Evolutionary conservation across 2,888 invertebrate species (phyloP).

Genomic region (Nasonovia ribisnigri): DNA sequence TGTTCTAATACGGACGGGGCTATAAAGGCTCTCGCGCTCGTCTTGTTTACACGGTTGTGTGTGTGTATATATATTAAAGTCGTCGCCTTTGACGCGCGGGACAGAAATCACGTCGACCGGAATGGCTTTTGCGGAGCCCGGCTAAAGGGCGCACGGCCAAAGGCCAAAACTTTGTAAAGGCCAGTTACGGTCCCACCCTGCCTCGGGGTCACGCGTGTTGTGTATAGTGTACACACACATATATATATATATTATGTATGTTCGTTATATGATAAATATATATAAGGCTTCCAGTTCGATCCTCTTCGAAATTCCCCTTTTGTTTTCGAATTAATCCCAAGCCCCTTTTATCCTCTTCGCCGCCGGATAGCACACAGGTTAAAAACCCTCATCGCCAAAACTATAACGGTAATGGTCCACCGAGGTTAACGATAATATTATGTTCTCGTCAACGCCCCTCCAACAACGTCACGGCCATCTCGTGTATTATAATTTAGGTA

Average conservation of each 20-base stretch:
- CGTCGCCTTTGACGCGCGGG: constrained; percentile 40
- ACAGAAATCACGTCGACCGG: constrained; percentile 64
- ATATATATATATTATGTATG: not conserved
- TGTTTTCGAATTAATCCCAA: constrained; percentile 51
- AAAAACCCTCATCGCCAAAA: not conserved
- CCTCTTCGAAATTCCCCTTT: constrained; percentile 39
- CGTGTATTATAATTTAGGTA: not conserved
- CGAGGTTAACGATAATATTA: not conserved
- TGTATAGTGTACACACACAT: too few species aligned
- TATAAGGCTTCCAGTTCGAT: constrained; percentile 2
- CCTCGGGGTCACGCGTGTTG: not conserved
- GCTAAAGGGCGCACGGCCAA: constrained; percentile 55
- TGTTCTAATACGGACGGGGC: constrained; percentile 20
- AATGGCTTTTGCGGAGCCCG: constrained; percentile 59
- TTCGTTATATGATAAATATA: not conserved
- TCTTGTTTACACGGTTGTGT: not conserved
- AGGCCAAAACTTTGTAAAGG: constrained; percentile 65
- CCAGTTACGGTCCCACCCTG: constrained; percentile 48
- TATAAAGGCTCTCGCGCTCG: not conserved
- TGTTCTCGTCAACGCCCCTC: not conserved
- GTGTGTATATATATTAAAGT: not conserved
- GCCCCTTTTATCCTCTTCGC: not conserved
- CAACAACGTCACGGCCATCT: not conserved
- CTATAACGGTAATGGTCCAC: not conserved
- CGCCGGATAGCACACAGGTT: not conserved